Evolutionary conservation across 2,797 vertebrate genomes (phyloP), one percentile per base, ranked within the genome.

Genomic region (Kryptolebias ocellatus): DNA sequence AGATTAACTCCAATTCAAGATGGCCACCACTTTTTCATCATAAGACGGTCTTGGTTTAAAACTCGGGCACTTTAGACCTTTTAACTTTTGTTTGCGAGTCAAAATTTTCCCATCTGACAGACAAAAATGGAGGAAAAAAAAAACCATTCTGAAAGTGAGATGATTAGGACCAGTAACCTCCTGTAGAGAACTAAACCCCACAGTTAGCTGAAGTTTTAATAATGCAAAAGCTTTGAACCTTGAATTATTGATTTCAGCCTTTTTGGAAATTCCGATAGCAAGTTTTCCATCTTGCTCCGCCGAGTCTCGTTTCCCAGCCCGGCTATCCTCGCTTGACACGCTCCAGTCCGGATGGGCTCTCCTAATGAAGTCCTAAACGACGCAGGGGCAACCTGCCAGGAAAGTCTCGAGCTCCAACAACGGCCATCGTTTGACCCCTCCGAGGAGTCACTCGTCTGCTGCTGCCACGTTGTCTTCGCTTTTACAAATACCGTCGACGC

Each of bases 401-500:
- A n/a, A 51, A 44, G 50, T 18, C 1, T 37, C 20, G 20, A 53
- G 60, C 51, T 56, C 20, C 16, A 12, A 39, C 42, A n/a, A 4
- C 11, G 20, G 4, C 39, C n/a, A 1, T 3, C 4, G 0, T 54
- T 51, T 74, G 55, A 78, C 68, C 57, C 60, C 46, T 18, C 60
- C 57, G 47, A 55, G 4, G 8, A n/a, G 20, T 20, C 64, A 58
- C 34, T 28, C 74, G 63, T 71, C 61, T 7, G 12, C 59, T 52
- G 27, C 11, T 28, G 39, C 51, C 52, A 7, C 34, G 18, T 71
- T 54, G 0, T 45, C 62, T 46, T 44, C 28, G 15, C 53, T 3
- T 64, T 61, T 11, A 27, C 5, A 51, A 75, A 64, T 5, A 50
- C 28, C 46, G 62, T 69, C 45, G 65, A 42, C 63, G 31, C 63